Base-by-base conservation (phyloP, 2,888 invertebrate species). In the Polydrusus cervinus region DNA sequence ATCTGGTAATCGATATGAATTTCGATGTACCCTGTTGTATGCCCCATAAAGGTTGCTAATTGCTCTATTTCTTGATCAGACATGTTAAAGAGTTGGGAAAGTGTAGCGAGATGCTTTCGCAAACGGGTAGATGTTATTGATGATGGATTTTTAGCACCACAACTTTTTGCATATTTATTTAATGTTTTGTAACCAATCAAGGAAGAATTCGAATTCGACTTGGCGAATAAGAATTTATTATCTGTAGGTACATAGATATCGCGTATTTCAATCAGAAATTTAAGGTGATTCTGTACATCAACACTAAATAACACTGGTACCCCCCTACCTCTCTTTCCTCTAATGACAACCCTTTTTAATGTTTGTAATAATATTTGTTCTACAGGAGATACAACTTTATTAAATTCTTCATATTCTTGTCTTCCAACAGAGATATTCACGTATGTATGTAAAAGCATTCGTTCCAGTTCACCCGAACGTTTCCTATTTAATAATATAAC, bases 401-500 rank as follows among this genome's bases (percentile, higher is more conserved):
- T 18, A 64, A 78, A 75, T 40, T 77, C 76, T 45, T 78, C 78
- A 51, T 74, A 76, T 0, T 47, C 64, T 34, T 72, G 62, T 16
- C 34, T 20, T n/a, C 64, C 18, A 11, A 8, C 13, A 7, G 38
- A n/a, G 9, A 38, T 38, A 16, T 38, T 25, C 38, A 40, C 18
- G 40, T 78, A 78, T 1, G 47, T 43, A 45, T 75, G 10, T 1
- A 78, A 53, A 0, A 25, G 25, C 8, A 78, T 14, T 72, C 80
- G 69, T 57, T 82, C 78, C 11, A 81, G 64, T 71, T 82, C 81
- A 14, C 82, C 83, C 8, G 78, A 72, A 49, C 83, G 38, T 67
- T 74, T 72, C 51, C 82, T 75, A 68, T 83, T 82, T n/a, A 82
- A 62, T 14, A 82, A 34, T 9, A 83, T 25, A n/a, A 81, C 64